Evolutionary conservation across 2,797 vertebrate species (phyloP).

Genomic region (Peromyscus nudipes): DNA sequence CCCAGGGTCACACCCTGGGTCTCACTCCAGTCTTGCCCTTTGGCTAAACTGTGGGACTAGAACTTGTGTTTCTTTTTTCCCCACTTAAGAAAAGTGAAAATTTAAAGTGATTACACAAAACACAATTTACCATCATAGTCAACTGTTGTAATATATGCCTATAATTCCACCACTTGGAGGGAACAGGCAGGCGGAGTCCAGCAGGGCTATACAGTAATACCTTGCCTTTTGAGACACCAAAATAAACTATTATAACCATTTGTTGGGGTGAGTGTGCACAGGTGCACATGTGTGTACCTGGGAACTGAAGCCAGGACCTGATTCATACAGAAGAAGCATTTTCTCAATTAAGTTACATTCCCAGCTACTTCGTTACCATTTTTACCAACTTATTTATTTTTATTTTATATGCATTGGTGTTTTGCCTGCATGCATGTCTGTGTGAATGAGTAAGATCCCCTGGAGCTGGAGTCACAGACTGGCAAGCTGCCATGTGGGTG

Average conservation of each 20-base stretch:
- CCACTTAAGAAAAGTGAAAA: neutral
- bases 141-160: neutral
- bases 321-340: neutral
- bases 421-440: neutral
- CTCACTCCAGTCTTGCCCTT: neutral
- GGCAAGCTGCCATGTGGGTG: neutral
- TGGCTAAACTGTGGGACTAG: neutral
- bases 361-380: neutral
- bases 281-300: neutral
- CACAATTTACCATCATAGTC: neutral
- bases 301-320: neutral
- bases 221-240: neutral
- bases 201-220: neutral
- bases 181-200: neutral
- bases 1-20: too few species aligned
- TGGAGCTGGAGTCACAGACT: neutral
- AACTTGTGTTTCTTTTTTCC: neutral
- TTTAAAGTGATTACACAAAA: neutral
- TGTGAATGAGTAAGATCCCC: neutral
- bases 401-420: neutral
- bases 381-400: neutral
- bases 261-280: neutral
- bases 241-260: neutral
- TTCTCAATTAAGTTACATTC: neutral
- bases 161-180: neutral